A percentile compares a stretch with the other conserved stretches of the same genome.
phyloP scores from a whole-genome alignment of 1,140 invertebrate species.

The Drosophila teissieri region DNA sequence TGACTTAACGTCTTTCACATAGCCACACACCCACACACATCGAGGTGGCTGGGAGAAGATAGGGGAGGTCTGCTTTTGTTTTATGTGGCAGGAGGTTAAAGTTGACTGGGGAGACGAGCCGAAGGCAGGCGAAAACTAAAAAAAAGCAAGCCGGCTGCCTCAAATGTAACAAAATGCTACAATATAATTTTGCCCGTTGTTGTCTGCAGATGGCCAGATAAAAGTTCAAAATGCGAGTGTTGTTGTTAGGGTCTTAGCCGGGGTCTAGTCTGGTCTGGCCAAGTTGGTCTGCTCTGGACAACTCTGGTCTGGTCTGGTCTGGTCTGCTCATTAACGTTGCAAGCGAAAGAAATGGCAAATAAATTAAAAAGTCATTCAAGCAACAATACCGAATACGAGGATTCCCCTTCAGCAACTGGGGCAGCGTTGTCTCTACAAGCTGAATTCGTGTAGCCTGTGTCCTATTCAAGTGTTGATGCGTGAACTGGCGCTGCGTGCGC shows the following conservation, averaged over 20 bases:
- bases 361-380: slow-evolving; percentile 83
- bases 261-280: slow-evolving; percentile 30
- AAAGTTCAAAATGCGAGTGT: slow-evolving; percentile 78
- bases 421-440: slow-evolving; percentile 17
- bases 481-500: slow-evolving; percentile 79
- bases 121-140: slow-evolving; percentile 39
- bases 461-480: slow-evolving; percentile 78
- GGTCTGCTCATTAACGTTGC: slow-evolving; percentile 73
- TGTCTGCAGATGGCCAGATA: slow-evolving; percentile 78
- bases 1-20: slow-evolving; percentile 82
- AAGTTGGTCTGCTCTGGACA: slow-evolving; percentile 7
- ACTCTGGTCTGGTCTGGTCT: slow-evolving; percentile 2
- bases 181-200: slow-evolving; percentile 72
- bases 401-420: slow-evolving; percentile 7
- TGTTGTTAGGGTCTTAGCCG: slow-evolving; percentile 43
- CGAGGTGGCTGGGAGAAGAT: slow-evolving; percentile 26
- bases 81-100: slow-evolving; percentile 79
- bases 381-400: slow-evolving; percentile 67
- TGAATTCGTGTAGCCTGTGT: slow-evolving; percentile 39
- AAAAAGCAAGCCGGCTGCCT: slow-evolving; percentile 47
- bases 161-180: slow-evolving; percentile 73
- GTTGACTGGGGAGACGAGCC: slow-evolving; percentile 65
- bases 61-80: slow-evolving; percentile 62
- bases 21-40: slow-evolving; percentile 32
- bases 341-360: slow-evolving; percentile 81